Base-by-base conservation (phyloP, 2,888 invertebrate species). In the Metacarcinus magister region DNA sequence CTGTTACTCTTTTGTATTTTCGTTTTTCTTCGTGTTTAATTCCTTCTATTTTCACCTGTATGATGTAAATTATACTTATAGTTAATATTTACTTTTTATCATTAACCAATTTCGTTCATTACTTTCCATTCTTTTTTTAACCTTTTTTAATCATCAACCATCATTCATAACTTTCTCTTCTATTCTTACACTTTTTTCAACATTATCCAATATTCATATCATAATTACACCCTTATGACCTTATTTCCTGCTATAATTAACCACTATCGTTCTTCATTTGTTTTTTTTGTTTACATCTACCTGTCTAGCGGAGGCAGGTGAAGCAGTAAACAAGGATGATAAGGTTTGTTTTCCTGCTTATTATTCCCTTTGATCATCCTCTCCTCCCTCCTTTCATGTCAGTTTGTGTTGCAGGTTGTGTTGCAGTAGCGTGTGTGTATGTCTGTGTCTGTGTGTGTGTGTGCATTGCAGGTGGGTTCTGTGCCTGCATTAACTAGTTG, bases 361-460 rank as follows among this genome's bases (percentile, higher is more conserved):
- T 67, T 19, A 67, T 67, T 23, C 67, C n/a, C 67, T 67, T 67
- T 67, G 67, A n/a, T 67, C 67, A 23, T n/a, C 23, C n/a, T 23
- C n/a, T n/a, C 23, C 23, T 23, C 7, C 67, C 67, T 67, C n/a
- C 67, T 67, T 67, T 67, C 23, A 67, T 67, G 19, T 67, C 23
- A 4, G 60, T 3, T 19, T 23, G 23, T 67, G 60, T 16, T 67
- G 60, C 60, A 67, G 16, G 67, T 67, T 67, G 67, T 67, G n/a
- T 67, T 23, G 23, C n/a, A n/a, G 67, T 67, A 39, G 67, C n/a
- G 67, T 67, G 67, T 67, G 67, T 67, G 67, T 67, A n/a, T 67
- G 67, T 67, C n/a, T 67, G 67, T 67, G n/a, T 67, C n/a, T 67
- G 67, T 67, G 67, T n/a, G 67, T 67, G 67, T 67, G 67, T 67